These are phyloP conservation scores for Petrophora chlorosata DNA, from an alignment of 2,888 invertebrate genomes.

Conservation along the genomic window DNA sequence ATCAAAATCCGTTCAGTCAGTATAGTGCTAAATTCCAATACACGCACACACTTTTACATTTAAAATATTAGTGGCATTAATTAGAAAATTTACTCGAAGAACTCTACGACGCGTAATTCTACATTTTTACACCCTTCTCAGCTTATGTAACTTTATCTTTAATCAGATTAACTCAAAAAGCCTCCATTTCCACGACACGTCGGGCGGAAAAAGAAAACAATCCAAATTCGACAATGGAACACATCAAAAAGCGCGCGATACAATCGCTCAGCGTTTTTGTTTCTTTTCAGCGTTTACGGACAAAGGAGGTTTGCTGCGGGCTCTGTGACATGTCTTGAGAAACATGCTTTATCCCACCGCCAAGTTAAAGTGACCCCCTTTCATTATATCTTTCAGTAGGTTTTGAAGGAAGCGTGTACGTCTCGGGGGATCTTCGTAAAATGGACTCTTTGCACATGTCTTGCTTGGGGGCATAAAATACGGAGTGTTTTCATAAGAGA, in stretches of 20 bases:
- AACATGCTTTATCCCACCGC: conserved; percentile 55
- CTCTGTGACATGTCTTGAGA: conserved; percentile 59
- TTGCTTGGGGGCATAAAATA: conserved; percentile 63
- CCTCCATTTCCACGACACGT: conserved; percentile 27
- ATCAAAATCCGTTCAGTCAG: too few relatives aligned
- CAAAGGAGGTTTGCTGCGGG: conserved; percentile 69
- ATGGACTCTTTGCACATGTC: conserved; percentile 65
- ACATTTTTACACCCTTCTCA: conserved; percentile 31
- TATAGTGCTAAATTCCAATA: too few relatives aligned
- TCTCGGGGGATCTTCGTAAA: conserved; percentile 45
- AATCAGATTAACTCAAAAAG: conserved; percentile 26
- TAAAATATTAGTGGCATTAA: conserved; percentile 14
- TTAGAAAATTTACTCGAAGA: conserved; percentile 17
- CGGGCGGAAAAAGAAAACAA: conserved; percentile 37
- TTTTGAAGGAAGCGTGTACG: conserved; percentile 33
- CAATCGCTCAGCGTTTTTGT: conserved; percentile 70
- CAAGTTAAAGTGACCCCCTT: conserved; percentile 50
- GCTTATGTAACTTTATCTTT: conserved; percentile 25
- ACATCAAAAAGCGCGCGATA: conserved; percentile 60
- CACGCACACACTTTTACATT: too few relatives aligned
- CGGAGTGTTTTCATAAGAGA: conserved; percentile 61
- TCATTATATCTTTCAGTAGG: conserved; percentile 32
- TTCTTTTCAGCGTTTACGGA: conserved; percentile 52
- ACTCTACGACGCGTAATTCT: conserved; percentile 23
- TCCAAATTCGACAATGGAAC: conserved; percentile 45